phyloP scores from a whole-genome alignment of 1,140 invertebrate species.

The Brachionus plicatilis region DNA sequence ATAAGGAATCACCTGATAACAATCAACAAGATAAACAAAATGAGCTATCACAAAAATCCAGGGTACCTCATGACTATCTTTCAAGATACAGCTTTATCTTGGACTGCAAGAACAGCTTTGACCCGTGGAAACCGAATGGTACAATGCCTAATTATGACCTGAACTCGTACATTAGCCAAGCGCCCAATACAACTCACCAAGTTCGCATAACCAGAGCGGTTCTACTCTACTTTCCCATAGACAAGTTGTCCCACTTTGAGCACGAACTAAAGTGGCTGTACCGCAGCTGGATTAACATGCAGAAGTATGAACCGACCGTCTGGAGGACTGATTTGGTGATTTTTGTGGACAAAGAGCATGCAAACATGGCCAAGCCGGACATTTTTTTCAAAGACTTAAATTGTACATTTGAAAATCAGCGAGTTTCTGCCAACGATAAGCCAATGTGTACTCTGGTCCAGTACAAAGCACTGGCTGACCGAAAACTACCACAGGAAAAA shows the following conservation, averaged over 20 bases:
- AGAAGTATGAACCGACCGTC: not conserved
- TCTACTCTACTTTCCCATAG: not conserved
- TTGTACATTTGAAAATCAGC: conserved; percentile 5
- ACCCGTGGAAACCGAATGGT: not conserved
- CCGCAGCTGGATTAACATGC: conserved; percentile 37
- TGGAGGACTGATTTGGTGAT: conserved; percentile 34
- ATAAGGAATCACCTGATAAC: not conserved
- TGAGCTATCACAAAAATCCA: not conserved
- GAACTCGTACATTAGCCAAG: not conserved
- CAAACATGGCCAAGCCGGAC: not conserved
- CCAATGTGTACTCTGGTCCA: conserved; percentile 29
- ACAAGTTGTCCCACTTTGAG: not conserved
- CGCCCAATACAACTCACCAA: not conserved
- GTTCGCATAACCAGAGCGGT: not conserved
- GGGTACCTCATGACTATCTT: not conserved
- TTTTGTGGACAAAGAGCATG: not conserved
- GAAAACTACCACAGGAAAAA: not conserved
- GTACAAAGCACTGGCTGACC: not conserved
- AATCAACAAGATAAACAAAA: not conserved
- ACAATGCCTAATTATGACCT: not conserved
- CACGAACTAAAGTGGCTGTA: conserved; percentile 33
- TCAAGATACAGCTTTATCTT: not conserved
- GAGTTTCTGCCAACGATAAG: not conserved
- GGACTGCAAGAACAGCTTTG: not conserved
- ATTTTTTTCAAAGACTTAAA: conserved; percentile 16